A percentile compares a stretch with the other conserved stretches of the same genome.
These are phyloP conservation scores for Andrena hattorfiana DNA, from an alignment of 2,888 invertebrate genomes.

Conservation along the genomic window DNA sequence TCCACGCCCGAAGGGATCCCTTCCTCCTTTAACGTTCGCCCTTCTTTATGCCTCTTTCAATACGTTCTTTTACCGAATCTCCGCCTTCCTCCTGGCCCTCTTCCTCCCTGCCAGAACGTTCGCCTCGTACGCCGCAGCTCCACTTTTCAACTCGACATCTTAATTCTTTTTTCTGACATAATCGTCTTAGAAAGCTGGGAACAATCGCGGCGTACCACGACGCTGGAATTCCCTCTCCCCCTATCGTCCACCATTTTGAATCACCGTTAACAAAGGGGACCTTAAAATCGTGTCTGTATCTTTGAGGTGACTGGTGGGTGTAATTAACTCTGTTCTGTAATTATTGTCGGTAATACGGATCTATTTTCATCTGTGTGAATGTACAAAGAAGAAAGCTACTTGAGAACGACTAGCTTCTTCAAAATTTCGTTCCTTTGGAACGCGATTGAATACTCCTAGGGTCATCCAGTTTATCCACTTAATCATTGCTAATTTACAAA, in stretches of 20 bases:
- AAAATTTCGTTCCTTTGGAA: not conserved
- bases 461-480: too few species aligned
- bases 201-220: slow-evolving; percentile 34
- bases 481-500: not conserved
- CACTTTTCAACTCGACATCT: slow-evolving; percentile 81
- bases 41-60: slow-evolving; percentile 76
- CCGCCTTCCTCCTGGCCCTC: not conserved
- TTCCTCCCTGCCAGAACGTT: slow-evolving; percentile 12
- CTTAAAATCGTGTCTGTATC: not conserved
- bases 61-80: slow-evolving; percentile 70
- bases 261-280: not conserved
- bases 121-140: slow-evolving; percentile 68
- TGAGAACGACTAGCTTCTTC: too few species aligned
- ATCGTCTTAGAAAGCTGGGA: slow-evolving; percentile 77
- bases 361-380: too few species aligned
- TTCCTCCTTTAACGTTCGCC: slow-evolving; percentile 49
- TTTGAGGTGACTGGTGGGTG: not conserved
- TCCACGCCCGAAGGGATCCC: slow-evolving; percentile 50
- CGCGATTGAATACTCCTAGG: not conserved
- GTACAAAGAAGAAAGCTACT: too few species aligned
- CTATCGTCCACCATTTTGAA: not conserved
- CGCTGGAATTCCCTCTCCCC: slow-evolving; percentile 22
- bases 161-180: slow-evolving; percentile 78
- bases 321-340: too few species aligned
- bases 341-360: too few species aligned